Conservation (phyloP, 2,797 vertebrate species). For the Hirundo rustica region DNA sequence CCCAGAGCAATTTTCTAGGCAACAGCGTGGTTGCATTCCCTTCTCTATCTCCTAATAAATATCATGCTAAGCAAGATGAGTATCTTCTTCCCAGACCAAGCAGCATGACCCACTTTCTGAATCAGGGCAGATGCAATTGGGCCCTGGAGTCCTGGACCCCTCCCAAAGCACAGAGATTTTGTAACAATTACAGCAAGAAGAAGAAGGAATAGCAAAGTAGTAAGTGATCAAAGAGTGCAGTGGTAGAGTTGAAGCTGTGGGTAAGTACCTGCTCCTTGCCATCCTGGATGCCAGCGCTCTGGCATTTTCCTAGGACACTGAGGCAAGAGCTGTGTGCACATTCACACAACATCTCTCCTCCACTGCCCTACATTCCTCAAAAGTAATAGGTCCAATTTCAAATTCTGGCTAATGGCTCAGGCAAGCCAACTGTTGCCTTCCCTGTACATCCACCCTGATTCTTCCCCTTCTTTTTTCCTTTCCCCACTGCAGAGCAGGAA, state of each 20-base stretch:
- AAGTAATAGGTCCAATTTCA: constrained; percentile 29
- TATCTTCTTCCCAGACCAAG: constrained; percentile 73
- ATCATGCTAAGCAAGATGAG: constrained; percentile 67
- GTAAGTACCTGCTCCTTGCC: constrained; percentile 77
- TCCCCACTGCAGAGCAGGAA: neutral
- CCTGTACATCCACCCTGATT: neutral
- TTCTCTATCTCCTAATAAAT: constrained; percentile 72
- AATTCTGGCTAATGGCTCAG: neutral
- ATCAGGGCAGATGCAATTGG: constrained; percentile 70
- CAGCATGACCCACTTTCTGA: constrained; percentile 79
- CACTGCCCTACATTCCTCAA: constrained; percentile 19
- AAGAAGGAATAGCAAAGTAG: constrained; percentile 68
- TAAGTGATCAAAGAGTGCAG: constrained; percentile 66
- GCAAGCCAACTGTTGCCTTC: neutral
- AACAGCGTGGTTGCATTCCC: constrained; percentile 57
- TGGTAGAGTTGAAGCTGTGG: constrained; percentile 22
- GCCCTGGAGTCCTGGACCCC: constrained; percentile 63
- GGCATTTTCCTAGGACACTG: constrained; percentile 41
- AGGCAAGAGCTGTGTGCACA: neutral
- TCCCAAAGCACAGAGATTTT: constrained; percentile 70
- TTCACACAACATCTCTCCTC: neutral
- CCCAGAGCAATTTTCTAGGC: constrained; percentile 61
- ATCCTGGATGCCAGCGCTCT: neutral
- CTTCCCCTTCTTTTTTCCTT: neutral
- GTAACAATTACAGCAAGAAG: constrained; percentile 72